A percentile compares a stretch with the other conserved stretches of the same genome.
Conservation (phyloP, 2,888 invertebrate genomes). For the Balanococcus diminutus region DNA sequence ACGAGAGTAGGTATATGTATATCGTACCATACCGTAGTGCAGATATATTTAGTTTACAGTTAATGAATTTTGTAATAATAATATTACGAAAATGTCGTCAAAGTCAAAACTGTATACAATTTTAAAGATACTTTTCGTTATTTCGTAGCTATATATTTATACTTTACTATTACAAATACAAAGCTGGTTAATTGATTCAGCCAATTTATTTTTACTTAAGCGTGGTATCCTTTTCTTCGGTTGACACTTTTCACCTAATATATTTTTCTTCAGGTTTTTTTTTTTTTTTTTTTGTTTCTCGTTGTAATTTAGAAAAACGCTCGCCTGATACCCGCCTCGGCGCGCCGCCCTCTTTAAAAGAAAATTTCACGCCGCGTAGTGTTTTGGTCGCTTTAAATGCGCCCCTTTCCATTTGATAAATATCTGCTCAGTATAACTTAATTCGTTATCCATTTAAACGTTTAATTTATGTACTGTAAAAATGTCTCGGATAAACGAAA, state of each 20-base stretch:
- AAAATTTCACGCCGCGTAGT: neutral
- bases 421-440: conserved; percentile 29
- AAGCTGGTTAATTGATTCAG: neutral
- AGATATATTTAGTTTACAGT: neutral
- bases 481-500: conserved; percentile 20
- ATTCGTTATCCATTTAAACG: conserved; percentile 31
- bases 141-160: neutral
- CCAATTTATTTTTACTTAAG: conserved; percentile 4
- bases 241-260: conserved; percentile 21
- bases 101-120: neutral
- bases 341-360: neutral
- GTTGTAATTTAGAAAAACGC: neutral
- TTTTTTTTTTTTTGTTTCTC: neutral
- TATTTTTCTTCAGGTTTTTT: neutral
- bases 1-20: no score
- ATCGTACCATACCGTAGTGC: no score
- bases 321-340: neutral
- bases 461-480: conserved; percentile 24
- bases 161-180: no score
- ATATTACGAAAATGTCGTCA: neutral
- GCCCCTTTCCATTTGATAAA: neutral
- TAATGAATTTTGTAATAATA: neutral
- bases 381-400: conserved; percentile 12
- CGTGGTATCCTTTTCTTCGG: neutral
- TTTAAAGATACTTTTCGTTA: neutral